Evolutionary conservation across 2,888 invertebrate genomes (phyloP).

Genomic region (Amblyjoppa fuscipennis): DNA sequence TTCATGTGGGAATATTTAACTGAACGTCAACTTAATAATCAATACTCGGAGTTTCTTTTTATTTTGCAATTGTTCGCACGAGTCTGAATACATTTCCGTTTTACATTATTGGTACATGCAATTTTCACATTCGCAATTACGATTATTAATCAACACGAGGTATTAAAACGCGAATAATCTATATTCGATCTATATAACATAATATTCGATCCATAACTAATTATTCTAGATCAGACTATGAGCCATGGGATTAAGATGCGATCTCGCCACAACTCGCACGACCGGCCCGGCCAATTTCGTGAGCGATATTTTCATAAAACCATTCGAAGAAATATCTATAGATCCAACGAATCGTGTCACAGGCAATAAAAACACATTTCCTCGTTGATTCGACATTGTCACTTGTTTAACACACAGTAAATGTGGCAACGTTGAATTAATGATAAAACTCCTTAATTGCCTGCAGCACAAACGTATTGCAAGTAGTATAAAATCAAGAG

Average conservation of each 20-base stretch:
- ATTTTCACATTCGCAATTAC: conserved; percentile 1
- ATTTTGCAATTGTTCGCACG: conserved; percentile 12
- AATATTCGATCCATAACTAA: neutral
- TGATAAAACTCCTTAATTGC: neutral
- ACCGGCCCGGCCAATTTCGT: neutral
- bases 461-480: neutral
- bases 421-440: neutral
- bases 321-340: neutral
- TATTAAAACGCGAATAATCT: neutral
- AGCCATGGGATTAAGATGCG: conserved; percentile 10
- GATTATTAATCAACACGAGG: neutral
- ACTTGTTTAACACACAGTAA: neutral
- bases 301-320: conserved; percentile 12
- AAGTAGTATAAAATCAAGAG: neutral
- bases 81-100: neutral
- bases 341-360: neutral
- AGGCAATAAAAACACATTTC: neutral
- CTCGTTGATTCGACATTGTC: conserved; percentile 19
- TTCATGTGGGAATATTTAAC: conserved; percentile 36
- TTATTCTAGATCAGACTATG: neutral
- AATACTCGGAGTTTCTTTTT: conserved; percentile 32
- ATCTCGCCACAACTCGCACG: neutral
- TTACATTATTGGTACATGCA: neutral
- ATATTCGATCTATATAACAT: neutral
- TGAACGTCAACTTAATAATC: conserved; percentile 17